These are phyloP conservation scores for Gulo gulo DNA, from an alignment of 2,113 vertebrate species.

Conservation along the genomic window DNA sequence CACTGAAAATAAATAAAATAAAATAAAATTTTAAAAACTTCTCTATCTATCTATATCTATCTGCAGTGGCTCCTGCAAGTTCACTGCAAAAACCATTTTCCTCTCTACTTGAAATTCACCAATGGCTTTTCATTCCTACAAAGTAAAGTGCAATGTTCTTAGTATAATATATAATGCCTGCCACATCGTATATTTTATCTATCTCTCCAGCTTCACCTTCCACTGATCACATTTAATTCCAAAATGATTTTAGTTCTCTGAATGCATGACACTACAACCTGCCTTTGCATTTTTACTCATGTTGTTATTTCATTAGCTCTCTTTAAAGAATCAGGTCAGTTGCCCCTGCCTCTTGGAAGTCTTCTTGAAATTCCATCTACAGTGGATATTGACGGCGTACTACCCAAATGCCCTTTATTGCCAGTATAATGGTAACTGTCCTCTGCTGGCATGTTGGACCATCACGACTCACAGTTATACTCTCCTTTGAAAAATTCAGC, in stretches of 20 bases:
- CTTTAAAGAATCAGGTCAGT: background rate
- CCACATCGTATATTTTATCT: background rate
- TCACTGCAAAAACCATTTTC: background rate
- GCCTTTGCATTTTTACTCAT: background rate
- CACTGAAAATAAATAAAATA: too few species aligned
- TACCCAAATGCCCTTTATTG: background rate
- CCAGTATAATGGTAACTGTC: background rate
- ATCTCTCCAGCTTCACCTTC: background rate
- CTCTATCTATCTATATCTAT: too few species aligned
- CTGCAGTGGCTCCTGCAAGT: background rate
- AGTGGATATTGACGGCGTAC: background rate
- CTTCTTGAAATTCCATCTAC: background rate
- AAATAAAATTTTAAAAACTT: too few species aligned
- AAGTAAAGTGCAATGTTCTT: background rate
- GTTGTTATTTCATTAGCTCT: background rate
- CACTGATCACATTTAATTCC: background rate
- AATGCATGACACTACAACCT: fast-evolving
- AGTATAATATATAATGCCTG: background rate
- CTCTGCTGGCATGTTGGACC: background rate
- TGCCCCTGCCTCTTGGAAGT: background rate
- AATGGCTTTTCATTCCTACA: background rate
- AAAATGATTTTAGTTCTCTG: background rate
- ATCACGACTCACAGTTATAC: background rate
- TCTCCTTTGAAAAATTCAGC: background rate
- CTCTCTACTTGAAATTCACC: background rate